Base-by-base conservation (phyloP, 2,797 vertebrate species). In the Sardinella longiceps region DNA sequence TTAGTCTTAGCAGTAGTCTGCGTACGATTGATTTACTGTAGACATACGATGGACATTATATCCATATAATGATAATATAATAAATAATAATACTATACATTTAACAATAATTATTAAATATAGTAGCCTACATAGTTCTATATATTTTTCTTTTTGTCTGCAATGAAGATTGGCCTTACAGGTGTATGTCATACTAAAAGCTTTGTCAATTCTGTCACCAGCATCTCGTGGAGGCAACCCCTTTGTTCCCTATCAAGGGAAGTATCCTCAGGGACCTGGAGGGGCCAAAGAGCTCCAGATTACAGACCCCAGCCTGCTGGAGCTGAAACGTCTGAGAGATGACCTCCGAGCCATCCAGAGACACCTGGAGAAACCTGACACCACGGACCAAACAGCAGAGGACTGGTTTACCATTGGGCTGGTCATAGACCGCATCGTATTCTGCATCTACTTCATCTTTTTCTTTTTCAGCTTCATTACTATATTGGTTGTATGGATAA, bases 391-490 rank as follows among this genome's bases (percentile, higher is more conserved):
- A 7, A 43, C 18, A 0, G 37, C 18, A n/a, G 18, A 77, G 70
- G 70, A 77, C 33, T 77, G 70, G 70, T 20, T 39, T 4, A 7
- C 3, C 37, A 43, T 77, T 43, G 70, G 33, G 1, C 33, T 77
- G 20, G 18, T 77, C 70, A 77, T 77, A 39, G 70, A 77, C 20
- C 70, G 70, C 70, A 20, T 77, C 18, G 5, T 77, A n/a, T 77
- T 43, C n/a, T 23, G 18, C 18, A 20, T 37, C 33, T 77, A 77
- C 11, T 9, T 77, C 70, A 43, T 77, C 7, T 77, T 77, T 77
- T 23, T 23, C 33, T 9, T 39, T 9, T 39, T 39, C 37, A 77
- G 70, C 20, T 39, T 23, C 18, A 20, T 43, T 39, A 7, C 5
- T 43, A 43, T 77, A 77, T 20, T 77, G 33, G 37, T 28, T 7